Percentiles rank a stretch among this genome's conserved stretches.
phyloP scores from a whole-genome alignment of 2,113 vertebrate genomes.

The Oreocharis arfaki region DNA sequence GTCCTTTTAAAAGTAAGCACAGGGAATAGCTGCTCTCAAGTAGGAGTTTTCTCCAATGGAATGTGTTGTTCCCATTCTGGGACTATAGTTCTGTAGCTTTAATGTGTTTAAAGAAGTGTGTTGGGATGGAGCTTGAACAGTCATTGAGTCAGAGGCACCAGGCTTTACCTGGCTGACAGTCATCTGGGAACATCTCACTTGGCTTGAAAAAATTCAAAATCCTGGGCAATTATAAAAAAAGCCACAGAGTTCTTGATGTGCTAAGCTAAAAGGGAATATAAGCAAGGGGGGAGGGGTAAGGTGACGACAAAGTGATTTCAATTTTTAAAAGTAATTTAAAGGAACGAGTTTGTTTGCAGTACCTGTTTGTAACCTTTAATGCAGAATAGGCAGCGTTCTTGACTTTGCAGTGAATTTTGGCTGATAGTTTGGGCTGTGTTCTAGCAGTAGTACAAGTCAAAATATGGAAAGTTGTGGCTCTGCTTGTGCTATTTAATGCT shows the following conservation, averaged over 20 bases:
- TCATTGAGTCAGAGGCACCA: background rate
- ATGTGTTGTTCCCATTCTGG: background rate
- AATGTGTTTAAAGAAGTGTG: background rate
- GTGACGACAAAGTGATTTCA: background rate
- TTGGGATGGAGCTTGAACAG: background rate
- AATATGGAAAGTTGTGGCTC: background rate
- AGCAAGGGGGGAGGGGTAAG: background rate
- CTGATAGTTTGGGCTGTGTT: background rate
- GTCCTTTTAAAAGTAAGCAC: background rate
- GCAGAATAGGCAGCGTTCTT: background rate
- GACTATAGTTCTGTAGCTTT: background rate
- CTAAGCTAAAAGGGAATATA: background rate
- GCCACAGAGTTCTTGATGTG: background rate
- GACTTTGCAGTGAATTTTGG: background rate
- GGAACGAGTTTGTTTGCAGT: background rate
- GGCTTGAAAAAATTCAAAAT: background rate
- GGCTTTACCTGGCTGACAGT: background rate
- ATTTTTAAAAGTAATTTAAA: background rate
- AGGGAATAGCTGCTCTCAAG: background rate
- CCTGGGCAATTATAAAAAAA: background rate
- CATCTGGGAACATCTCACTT: background rate
- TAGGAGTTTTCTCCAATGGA: background rate
- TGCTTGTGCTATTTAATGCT: background rate
- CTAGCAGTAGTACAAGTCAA: background rate
- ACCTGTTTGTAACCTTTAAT: background rate